Percentiles rank a stretch among this genome's conserved stretches.
Evolutionary conservation across 2,113 vertebrate species (phyloP).

Genomic region (Pseudolaguvia tuberculata): DNA sequence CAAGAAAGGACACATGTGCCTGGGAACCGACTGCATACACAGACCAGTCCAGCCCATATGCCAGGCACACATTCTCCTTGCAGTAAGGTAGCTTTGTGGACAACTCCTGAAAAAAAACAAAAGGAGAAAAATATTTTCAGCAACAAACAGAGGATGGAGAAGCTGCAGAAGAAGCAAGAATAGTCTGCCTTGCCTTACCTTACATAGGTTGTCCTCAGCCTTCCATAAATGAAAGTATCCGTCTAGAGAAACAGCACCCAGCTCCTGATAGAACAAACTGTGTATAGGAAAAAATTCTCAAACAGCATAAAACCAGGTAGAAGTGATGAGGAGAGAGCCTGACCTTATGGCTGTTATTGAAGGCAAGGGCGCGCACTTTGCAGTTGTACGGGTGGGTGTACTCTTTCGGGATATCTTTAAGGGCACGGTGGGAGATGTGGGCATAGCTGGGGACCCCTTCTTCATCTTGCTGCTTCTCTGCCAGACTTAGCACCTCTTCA

Average conservation of each 20-base stretch:
- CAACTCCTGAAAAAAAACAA: conserved; percentile 71
- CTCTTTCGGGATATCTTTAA: conserved; percentile 96
- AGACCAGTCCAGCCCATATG: conserved; percentile 95
- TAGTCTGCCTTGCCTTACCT: conserved; percentile 66
- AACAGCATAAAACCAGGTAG: background rate
- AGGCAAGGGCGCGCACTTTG: conserved; percentile 94
- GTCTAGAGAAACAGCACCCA: conserved; percentile 93
- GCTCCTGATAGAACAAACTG: conserved; percentile 69
- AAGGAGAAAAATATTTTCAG: background rate
- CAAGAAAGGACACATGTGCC: conserved; percentile 94
- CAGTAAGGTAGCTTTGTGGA: conserved; percentile 95
- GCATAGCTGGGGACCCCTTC: conserved; percentile 84
- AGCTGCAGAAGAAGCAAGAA: background rate
- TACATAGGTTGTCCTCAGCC: conserved; percentile 84
- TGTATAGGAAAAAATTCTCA: background rate
- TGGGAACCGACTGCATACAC: conserved; percentile 97
- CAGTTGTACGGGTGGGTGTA: conserved; percentile 94
- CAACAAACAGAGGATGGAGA: background rate
- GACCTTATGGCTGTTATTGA: conserved; percentile 94
- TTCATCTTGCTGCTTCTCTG: conserved; percentile 72
- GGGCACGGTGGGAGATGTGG: conserved; percentile 88
- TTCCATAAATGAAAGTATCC: conserved; percentile 99
- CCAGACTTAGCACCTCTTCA: conserved; percentile 82
- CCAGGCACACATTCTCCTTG: conserved; percentile 95
- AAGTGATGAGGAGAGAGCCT: conserved; percentile 26